Conservation (phyloP, 2,797 vertebrate genomes). For the Myotis vivesi region DNA sequence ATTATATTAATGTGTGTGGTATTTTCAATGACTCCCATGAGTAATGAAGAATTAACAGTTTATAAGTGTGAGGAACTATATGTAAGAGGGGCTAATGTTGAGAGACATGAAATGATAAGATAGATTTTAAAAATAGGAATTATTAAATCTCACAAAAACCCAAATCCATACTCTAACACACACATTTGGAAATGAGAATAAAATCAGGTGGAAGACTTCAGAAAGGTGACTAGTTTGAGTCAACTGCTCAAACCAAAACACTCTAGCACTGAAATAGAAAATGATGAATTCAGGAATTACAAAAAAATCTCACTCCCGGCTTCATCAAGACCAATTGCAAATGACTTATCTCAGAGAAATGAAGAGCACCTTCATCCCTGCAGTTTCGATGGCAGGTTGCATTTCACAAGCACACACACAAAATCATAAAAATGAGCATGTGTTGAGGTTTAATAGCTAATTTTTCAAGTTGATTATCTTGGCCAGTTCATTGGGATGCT, state of each 20-base stretch:
- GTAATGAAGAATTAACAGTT: neutral
- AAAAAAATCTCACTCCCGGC: neutral
- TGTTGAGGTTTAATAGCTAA: slow-evolving; percentile 71
- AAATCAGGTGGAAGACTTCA: slow-evolving; percentile 50
- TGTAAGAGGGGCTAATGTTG: neutral
- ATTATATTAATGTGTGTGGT: neutral
- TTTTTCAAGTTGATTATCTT: slow-evolving; percentile 77
- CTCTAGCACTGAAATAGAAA: slow-evolving; percentile 16
- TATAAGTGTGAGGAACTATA: neutral
- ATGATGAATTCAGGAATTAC: neutral
- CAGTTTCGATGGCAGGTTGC: slow-evolving; percentile 29
- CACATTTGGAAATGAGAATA: slow-evolving; percentile 23
- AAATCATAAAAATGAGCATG: slow-evolving; percentile 66
- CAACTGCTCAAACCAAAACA: neutral
- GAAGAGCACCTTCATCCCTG: slow-evolving; percentile 37
- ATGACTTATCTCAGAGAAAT: slow-evolving; percentile 44
- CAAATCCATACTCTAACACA: neutral
- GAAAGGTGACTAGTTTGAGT: neutral
- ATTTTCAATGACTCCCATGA: neutral
- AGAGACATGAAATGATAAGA: neutral
- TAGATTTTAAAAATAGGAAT: neutral
- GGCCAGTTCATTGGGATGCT: slow-evolving; percentile 70
- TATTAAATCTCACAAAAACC: neutral
- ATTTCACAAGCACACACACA: slow-evolving; percentile 36
- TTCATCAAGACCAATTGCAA: slow-evolving; percentile 24